Percentiles rank a stretch among this genome's conserved stretches.
Evolutionary conservation across 2,113 vertebrate genomes (phyloP).

Genomic region (Porphyrio hochstetteri): DNA sequence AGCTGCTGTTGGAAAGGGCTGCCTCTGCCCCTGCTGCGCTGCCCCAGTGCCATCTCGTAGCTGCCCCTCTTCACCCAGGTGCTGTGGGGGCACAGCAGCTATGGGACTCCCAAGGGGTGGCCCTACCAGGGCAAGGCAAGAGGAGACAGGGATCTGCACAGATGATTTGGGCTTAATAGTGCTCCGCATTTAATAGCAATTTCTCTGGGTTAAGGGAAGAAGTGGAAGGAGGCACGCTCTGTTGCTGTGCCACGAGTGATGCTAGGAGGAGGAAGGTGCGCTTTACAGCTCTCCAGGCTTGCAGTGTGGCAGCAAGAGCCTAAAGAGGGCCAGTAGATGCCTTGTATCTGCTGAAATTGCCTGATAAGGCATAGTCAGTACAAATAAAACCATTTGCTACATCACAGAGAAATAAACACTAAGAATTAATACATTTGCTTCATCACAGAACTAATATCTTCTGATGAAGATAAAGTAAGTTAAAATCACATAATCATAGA

Average conservation of each 20-base stretch:
- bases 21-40: not conserved
- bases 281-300: not conserved
- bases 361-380: not conserved
- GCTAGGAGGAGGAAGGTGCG: not conserved
- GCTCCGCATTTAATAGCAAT: not conserved
- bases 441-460: not conserved
- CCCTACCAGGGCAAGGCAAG: rapidly evolving
- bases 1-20: not conserved
- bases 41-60: not conserved
- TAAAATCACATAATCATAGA: too few relatives aligned
- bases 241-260: not conserved
- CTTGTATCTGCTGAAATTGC: not conserved
- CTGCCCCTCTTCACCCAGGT: not conserved
- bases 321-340: not conserved
- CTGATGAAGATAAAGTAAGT: not conserved
- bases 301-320: not conserved
- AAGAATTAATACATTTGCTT: not conserved
- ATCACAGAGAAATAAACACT: not conserved
- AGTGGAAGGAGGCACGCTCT: rapidly evolving
- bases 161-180: rapidly evolving
- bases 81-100: not conserved
- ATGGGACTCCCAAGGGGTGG: too few relatives aligned
- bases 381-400: not conserved
- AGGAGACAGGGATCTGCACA: rapidly evolving
- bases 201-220: not conserved